A percentile compares a stretch with the other conserved stretches of the same genome.
Conservation (phyloP, 2,888 invertebrate species). For the Dendrolimus pini region DNA sequence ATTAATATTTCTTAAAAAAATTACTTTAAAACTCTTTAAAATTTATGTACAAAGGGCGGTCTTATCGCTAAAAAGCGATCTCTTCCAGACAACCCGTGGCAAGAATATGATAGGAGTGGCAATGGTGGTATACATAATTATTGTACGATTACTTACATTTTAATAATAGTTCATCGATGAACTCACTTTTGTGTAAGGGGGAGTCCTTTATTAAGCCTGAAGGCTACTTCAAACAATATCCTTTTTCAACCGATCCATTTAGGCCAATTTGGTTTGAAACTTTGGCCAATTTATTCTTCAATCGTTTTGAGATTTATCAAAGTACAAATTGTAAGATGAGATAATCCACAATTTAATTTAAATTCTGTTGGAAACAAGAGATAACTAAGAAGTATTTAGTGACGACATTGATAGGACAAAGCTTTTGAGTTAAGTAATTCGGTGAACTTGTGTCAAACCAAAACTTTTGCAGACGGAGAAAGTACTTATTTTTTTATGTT, state of each 20-base stretch:
- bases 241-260: neutral
- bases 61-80: no score
- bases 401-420: neutral
- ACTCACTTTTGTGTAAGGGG: neutral
- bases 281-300: neutral
- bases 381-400: neutral
- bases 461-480: no score
- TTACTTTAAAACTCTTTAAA: no score
- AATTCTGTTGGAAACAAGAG: neutral
- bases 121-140: no score
- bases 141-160: no score
- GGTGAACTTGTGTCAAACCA: neutral
- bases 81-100: no score
- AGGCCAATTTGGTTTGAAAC: conserved; percentile 9
- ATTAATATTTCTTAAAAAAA: no score
- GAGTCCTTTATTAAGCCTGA: conserved; percentile 9
- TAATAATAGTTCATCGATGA: neutral
- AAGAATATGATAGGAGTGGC: no score
- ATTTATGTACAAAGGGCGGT: no score
- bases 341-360: neutral
- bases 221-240: neutral
- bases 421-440: neutral
- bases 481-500: no score
- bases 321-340: neutral
- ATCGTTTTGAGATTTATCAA: neutral